Conservation (phyloP, 2,797 vertebrate genomes). For the Urocyon cinereoargenteus region DNA sequence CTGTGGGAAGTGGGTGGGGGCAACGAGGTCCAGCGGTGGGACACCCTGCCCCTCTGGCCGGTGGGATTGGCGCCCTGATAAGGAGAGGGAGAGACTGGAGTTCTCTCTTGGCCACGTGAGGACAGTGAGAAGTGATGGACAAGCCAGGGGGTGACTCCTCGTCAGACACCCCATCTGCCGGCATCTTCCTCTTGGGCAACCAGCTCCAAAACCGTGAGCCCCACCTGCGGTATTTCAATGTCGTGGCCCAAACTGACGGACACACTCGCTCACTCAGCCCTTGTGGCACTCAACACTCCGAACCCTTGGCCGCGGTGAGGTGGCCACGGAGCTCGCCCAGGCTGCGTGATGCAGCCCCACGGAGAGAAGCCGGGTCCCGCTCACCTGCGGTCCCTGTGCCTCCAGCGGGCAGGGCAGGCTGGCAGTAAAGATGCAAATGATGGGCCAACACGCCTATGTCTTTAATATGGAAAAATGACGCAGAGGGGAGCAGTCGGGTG, state of each 20-base stretch:
- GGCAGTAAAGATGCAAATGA: fast-evolving
- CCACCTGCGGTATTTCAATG: fast-evolving
- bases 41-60: not conserved
- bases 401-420: not conserved
- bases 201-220: not conserved
- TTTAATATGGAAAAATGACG: fast-evolving
- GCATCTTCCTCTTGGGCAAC: not conserved
- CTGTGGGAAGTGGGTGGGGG: not conserved
- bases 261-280: fast-evolving
- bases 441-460: fast-evolving
- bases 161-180: fast-evolving
- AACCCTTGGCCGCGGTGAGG: fast-evolving
- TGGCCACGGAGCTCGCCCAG: not conserved
- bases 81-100: not conserved
- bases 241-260: not conserved
- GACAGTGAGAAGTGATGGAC: not conserved
- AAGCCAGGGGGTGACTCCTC: not conserved
- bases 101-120: fast-evolving
- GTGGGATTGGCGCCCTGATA: not conserved
- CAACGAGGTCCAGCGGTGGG: too few relatives aligned
- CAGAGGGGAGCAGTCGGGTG: fast-evolving
- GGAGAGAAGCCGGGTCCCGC: fast-evolving
- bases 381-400: fast-evolving
- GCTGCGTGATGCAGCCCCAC: fast-evolving
- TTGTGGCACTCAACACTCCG: too few relatives aligned